These are phyloP conservation scores for Ispidina picta DNA, from an alignment of 2,797 vertebrate species.

Conservation along the genomic window DNA sequence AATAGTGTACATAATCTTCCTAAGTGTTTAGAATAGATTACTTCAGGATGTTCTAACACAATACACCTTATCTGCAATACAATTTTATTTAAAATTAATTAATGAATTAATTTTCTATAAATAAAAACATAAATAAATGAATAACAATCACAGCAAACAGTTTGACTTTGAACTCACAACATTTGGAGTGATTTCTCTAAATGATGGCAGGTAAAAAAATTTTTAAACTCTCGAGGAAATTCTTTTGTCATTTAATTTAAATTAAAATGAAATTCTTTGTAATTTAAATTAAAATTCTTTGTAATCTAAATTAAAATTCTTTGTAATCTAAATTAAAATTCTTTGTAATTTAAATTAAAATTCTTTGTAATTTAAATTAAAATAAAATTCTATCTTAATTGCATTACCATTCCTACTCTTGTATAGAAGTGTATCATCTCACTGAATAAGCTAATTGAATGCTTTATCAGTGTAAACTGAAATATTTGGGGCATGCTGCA, in stretches of 20 bases:
- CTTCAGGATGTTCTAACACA: neutral
- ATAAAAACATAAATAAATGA: no score
- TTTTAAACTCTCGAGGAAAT: neutral
- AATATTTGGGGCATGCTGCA: constrained; percentile 79
- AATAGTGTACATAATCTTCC: neutral
- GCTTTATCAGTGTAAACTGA: constrained; percentile 72
- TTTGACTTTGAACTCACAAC: neutral
- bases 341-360: neutral
- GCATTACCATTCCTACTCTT: neutral
- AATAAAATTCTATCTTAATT: neutral
- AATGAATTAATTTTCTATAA: no score
- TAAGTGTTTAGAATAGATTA: neutral
- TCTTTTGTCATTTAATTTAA: neutral
- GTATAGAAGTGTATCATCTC: neutral
- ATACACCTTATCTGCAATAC: neutral
- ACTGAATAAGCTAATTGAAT: constrained; percentile 50
- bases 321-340: neutral
- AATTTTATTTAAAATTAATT: neutral
- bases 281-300: neutral
- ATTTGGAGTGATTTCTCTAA: neutral
- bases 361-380: neutral
- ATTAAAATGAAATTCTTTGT: neutral
- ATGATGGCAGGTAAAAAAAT: neutral
- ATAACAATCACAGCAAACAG: neutral
- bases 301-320: neutral